Evolutionary conservation across 2,797 vertebrate genomes (phyloP).

Genomic region (Hippopotamyrus pictus): DNA sequence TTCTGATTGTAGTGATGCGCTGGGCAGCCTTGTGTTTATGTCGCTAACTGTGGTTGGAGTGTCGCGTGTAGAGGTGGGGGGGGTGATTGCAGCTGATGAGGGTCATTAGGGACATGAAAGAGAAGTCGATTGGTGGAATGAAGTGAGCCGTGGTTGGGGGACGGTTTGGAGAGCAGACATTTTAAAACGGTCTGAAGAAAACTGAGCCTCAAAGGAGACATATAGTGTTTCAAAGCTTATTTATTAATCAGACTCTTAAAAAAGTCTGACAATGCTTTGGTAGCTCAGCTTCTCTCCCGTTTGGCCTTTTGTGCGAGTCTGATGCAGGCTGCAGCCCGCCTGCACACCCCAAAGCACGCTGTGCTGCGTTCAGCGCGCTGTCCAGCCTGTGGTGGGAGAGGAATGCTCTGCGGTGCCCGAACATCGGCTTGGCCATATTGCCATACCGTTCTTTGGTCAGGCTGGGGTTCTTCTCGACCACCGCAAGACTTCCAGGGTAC

Average conservation of each 20-base stretch:
- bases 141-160: background rate
- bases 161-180: background rate
- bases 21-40: background rate
- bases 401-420: background rate
- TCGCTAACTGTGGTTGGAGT: background rate
- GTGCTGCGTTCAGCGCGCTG: background rate
- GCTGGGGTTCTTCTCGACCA: background rate
- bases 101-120: background rate
- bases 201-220: background rate
- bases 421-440: background rate
- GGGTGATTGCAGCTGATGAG: background rate
- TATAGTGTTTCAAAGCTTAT: conserved; percentile 5
- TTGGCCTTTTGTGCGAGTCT: background rate
- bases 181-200: conserved; percentile 2
- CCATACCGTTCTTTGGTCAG: background rate
- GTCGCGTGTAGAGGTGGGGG: background rate
- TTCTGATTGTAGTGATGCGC: background rate
- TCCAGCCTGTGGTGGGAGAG: background rate
- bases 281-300: background rate
- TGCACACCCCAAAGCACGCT: background rate
- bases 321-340: background rate
- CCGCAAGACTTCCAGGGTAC: background rate
- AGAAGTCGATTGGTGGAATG: background rate
- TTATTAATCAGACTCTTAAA: conserved; percentile 7
- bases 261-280: background rate